Evolutionary conservation across 2,113 vertebrate genomes (phyloP).

Genomic region (Channa argus): DNA sequence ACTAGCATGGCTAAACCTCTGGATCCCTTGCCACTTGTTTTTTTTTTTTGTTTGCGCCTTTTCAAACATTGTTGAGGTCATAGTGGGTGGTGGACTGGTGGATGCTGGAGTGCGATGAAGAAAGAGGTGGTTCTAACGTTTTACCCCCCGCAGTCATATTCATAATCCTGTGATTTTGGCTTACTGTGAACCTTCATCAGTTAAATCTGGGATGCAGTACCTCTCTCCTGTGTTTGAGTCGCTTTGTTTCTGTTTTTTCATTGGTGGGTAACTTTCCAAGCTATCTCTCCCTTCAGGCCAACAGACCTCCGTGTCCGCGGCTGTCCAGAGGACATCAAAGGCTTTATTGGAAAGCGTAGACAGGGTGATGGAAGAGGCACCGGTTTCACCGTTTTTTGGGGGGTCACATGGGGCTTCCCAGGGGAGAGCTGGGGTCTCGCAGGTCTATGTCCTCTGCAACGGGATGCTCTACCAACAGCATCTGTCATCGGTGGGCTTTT

Average conservation of each 20-base stretch:
- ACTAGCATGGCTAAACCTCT: no score
- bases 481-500: conserved; percentile 64
- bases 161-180: no score
- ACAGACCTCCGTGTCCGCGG: not conserved
- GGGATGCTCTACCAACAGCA: conserved; percentile 19
- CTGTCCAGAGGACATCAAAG: conserved; percentile 66
- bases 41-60: no score
- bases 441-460: conserved; percentile 24
- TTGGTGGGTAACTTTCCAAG: conserved; percentile 5
- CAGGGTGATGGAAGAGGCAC: conserved; percentile 20
- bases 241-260: not conserved
- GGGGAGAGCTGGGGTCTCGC: conserved; percentile 33
- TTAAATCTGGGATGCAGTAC: not conserved
- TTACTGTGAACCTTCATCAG: not conserved
- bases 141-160: no score
- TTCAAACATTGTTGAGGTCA: no score
- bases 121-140: no score
- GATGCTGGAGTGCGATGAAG: no score
- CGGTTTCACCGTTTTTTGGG: not conserved
- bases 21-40: no score
- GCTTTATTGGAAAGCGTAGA: conserved; percentile 12
- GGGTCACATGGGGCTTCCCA: conserved; percentile 54
- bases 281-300: not conserved
- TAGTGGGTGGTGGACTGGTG: no score
- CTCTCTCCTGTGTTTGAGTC: not conserved